A percentile compares a stretch with the other conserved stretches of the same genome.
Evolutionary conservation across 2,888 invertebrate species (phyloP).

Genomic region (Mellilla xanthometata): DNA sequence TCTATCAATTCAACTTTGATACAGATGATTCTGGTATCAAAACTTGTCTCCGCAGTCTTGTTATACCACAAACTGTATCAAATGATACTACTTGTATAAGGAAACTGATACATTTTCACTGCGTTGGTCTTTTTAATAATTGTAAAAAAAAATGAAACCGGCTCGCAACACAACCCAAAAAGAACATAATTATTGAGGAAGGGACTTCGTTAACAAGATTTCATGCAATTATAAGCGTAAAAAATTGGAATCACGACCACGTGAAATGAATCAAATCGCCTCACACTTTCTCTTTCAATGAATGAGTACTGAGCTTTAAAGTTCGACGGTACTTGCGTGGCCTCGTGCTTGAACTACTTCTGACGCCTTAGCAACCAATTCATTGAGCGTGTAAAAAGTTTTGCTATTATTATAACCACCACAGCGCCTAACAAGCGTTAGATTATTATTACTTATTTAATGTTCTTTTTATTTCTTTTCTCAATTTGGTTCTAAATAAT

Average conservation of each 20-base stretch:
- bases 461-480: too few species aligned
- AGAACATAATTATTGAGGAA: background rate
- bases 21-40: background rate
- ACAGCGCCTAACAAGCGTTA: too few species aligned
- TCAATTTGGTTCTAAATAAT: too few species aligned
- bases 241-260: constrained; percentile 30
- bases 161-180: background rate
- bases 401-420: too few species aligned
- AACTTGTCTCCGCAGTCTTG: background rate
- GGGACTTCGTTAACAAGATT: background rate
- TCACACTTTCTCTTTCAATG: constrained; percentile 74
- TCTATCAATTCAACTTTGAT: background rate
- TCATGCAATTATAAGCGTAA: constrained; percentile 14
- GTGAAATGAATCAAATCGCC: constrained; percentile 36
- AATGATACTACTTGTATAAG: constrained; percentile 3
- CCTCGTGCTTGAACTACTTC: constrained; percentile 30
- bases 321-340: constrained; percentile 33
- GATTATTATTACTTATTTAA: too few species aligned
- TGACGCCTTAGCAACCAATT: too few species aligned
- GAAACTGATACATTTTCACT: constrained; percentile 2
- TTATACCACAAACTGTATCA: background rate
- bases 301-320: constrained; percentile 47
- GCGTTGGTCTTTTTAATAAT: constrained; percentile 3
- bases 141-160: background rate
- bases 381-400: too few species aligned